Base-by-base conservation (phyloP, 1,140 invertebrate species). In the Drosophila parabipectinata region DNA sequence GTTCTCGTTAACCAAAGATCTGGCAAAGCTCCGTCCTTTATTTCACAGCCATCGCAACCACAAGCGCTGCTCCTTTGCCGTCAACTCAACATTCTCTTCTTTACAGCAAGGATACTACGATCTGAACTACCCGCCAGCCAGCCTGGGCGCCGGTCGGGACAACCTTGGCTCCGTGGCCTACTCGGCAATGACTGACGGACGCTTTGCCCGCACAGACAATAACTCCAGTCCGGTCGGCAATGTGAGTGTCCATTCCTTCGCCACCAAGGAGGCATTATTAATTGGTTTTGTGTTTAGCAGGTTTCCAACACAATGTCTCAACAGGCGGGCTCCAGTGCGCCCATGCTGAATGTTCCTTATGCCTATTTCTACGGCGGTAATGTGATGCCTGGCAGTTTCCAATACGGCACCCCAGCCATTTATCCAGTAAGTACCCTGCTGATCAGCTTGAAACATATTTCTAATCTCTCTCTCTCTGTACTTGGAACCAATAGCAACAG, bases 161-260 rank as follows among this genome's bases (percentile, higher is more conserved):
- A 92, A 91, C 74, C 91, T 96, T 39, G 95, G 94, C 24, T 95
- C 94, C 80, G 95, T 96, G 51, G 95, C 95, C 62, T 97, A 97
- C 93, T 95, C 95, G 79, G 90, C 91, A 48, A 95, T 94, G 93
- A 93, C 93, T 92, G 96, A 96, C 91, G 95, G 94, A 59, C 95
- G 96, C 91, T 96, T 96, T 91, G 93, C 95, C 48, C 93, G 96
- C 82, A 95, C 95, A 60, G 97, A 97, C 91, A 96, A 96, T 92
- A 97, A 97, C 92, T 96, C 96, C 58, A 96, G 95, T 67, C 96
- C 96, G 44, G 96, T 97, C 71, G 91, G 91, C 66, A 92, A 92
- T 79, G 91, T 92, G 52, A 81, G 87, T 83, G 4, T 12, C 10
- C 10, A 34, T 18, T 4, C 2, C 10, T 12, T 9, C 10, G 2